Base-by-base conservation (phyloP, 2,113 vertebrate genomes). In the Sinocyclocheilus grahami region DNA sequence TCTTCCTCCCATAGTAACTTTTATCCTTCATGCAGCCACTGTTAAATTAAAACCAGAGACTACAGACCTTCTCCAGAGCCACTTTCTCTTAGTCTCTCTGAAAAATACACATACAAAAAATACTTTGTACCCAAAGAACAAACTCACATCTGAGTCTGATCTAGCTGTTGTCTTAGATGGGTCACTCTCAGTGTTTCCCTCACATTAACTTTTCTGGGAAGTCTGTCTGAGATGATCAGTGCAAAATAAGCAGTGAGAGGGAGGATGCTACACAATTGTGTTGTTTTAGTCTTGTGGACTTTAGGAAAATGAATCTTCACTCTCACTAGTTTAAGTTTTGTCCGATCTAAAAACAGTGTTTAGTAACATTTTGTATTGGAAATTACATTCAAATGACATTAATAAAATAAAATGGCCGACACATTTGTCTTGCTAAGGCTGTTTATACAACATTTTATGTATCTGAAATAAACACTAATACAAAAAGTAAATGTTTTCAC, bases 141-240 rank as follows among this genome's bases (percentile, higher is more conserved):
- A 60, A 81, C 69, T 75, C 67, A 76, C 62, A 42, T 74, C 69
- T n/a, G 46, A 75, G 60, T 48, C 37, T 77, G 55, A 86, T 37
- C 46, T 69, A 84, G 77, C 77, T 82, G 46, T 84, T 75, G 81
- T 27, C 24, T 33, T 78, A 39, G 42, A 88, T 85, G 85, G 87
- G 85, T 88, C 85, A 84, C 58, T 80, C 30, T 80, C 33, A 84
- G 71, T 72, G 58, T 78, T 88, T 53, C 67, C 48, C 33, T 84
- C 53, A 42, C 69, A 81, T 84, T 46, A 81, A 88, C 55, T 67
- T 77, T 89, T 91, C 78, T 84, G 46, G 42, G 30, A 84, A 55
- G 27, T 78, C 27, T 53, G 22, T 77, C 76, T 58, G 87, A 84
- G 85, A 71, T 75, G 82, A 77, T 67, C 51, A 71, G 75, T 24